A percentile compares a stretch with the other conserved stretches of the same genome.
phyloP scores from a whole-genome alignment of 2,888 invertebrate genomes.

The Opisthograptis luteolata region DNA sequence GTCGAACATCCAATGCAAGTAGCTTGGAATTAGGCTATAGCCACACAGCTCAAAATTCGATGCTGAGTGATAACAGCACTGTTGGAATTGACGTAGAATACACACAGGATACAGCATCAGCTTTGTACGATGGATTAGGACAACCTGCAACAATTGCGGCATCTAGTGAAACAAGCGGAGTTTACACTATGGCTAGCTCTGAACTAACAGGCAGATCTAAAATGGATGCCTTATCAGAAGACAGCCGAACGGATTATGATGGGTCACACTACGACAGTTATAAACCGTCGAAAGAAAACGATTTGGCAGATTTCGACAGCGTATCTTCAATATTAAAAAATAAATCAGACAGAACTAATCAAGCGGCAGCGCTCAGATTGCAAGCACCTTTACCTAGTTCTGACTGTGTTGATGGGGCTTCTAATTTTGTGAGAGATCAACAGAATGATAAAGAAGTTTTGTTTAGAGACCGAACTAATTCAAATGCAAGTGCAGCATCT shows the following conservation, averaged over 20 bases:
- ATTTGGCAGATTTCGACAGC: slow-evolving; percentile 78
- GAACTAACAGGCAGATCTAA: slow-evolving; percentile 85
- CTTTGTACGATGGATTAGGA: slow-evolving; percentile 81
- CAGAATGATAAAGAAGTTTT: slow-evolving; percentile 74
- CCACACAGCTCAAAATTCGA: slow-evolving; percentile 94
- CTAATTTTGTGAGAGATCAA: slow-evolving; percentile 65
- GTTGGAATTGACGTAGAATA: slow-evolving; percentile 88
- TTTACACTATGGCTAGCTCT: slow-evolving; percentile 91
- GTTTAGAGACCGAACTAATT: slow-evolving; percentile 89
- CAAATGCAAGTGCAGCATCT: slow-evolving; percentile 91
- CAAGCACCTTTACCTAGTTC: slow-evolving; percentile 57
- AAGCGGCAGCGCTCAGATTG: slow-evolving; percentile 48
- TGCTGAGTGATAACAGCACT: slow-evolving; percentile 88
- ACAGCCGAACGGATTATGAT: slow-evolving; percentile 72
- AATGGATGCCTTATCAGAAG: slow-evolving; percentile 79
- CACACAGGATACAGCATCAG: slow-evolving; percentile 83
- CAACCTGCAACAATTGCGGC: slow-evolving; percentile 85
- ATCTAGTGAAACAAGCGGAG: slow-evolving; percentile 93
- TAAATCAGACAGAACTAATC: slow-evolving; percentile 75
- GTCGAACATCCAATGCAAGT: slow-evolving; percentile 90
- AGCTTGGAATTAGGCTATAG: slow-evolving; percentile 93
- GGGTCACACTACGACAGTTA: slow-evolving; percentile 85
- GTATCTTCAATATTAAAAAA: slow-evolving; percentile 79
- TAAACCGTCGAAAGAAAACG: slow-evolving; percentile 80
- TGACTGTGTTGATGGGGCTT: slow-evolving; percentile 81